A percentile compares a stretch with the other conserved stretches of the same genome.
Evolutionary conservation across 64 coral and sea anemone species (phyloP).

Genomic region (Cladopsammia gracilis): DNA sequence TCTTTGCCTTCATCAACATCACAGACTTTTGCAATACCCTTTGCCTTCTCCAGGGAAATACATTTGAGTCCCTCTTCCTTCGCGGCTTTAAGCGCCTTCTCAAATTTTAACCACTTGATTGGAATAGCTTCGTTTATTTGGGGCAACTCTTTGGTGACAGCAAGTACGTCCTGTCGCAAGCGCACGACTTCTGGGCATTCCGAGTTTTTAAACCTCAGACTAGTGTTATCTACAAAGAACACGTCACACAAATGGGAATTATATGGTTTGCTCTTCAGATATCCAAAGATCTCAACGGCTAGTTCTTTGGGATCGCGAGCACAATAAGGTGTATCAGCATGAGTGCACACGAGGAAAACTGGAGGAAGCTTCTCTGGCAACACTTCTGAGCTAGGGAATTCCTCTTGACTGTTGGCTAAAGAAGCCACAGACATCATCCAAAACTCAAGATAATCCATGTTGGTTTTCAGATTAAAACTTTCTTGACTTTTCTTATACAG

Average conservation of each 20-base stretch:
- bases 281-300: not conserved
- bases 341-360: conserved; percentile 49
- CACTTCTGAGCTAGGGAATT: too few relatives aligned
- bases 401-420: not conserved
- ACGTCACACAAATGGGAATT: not conserved
- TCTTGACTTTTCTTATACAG: not conserved
- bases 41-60: conserved; percentile 1
- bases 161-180: conserved; percentile 11
- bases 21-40: conserved; percentile 13
- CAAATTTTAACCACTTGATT: conserved; percentile 58
- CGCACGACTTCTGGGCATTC: conserved; percentile 25
- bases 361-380: conserved; percentile 14
- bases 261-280: not conserved
- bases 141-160: not conserved
- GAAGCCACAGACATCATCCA: conserved; percentile 67
- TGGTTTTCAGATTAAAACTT: not conserved
- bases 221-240: not conserved
- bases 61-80: not conserved
- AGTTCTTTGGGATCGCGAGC: not conserved
- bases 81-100: not conserved
- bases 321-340: conserved; percentile 20
- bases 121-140: conserved; percentile 21
- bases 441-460: conserved; percentile 49
- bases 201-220: not conserved
- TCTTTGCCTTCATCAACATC: not conserved